These are phyloP conservation scores for Cossypha heuglini DNA, from an alignment of 2,797 vertebrate genomes.

Conservation along the genomic window DNA sequence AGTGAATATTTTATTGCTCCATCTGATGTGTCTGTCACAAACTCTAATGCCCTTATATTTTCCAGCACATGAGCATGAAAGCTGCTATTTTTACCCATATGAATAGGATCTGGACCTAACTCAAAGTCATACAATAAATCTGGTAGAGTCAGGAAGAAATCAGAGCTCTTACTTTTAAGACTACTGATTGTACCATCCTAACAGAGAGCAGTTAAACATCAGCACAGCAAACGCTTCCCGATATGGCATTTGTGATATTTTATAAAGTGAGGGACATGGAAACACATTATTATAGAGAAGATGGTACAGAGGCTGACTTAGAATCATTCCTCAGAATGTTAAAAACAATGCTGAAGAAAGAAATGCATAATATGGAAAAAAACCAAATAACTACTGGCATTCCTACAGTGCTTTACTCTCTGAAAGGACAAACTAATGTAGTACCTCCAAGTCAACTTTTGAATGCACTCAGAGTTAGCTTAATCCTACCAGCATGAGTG, in stretches of 20 bases:
- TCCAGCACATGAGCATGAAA: not conserved
- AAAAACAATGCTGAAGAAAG: not conserved
- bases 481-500: not conserved
- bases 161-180: not conserved
- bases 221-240: accelerated
- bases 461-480: not conserved
- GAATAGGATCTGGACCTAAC: not conserved
- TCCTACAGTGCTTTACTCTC: not conserved
- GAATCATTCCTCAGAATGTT: not conserved
- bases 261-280: not conserved
- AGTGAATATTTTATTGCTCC: not conserved
- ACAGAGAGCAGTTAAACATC: not conserved
- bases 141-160: not conserved
- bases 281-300: not conserved
- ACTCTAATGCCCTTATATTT: not conserved
- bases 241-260: accelerated
- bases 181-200: not conserved
- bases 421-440: not conserved
- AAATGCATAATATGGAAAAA: not conserved
- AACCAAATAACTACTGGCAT: not conserved
- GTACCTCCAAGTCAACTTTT: not conserved
- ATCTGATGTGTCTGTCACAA: not conserved
- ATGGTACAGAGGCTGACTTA: not conserved
- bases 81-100: not conserved
- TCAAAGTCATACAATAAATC: not conserved